phyloP scores from a whole-genome alignment of 2,888 invertebrate genomes.

The Dorcus parallelipipedus region DNA sequence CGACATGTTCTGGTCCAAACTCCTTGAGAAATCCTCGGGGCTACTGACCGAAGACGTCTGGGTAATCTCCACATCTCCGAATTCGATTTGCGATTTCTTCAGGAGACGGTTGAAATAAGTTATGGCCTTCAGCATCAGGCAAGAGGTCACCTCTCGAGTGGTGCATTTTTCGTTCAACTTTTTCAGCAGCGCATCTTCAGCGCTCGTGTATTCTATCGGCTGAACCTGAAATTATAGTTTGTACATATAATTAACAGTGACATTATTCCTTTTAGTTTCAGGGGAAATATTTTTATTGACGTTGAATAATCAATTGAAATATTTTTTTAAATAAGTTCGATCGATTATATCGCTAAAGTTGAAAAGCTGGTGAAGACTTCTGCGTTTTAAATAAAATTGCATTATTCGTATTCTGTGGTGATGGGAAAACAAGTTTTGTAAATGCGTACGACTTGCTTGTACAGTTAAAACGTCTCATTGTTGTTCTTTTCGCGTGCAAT shows the following conservation, averaged over 20 bases:
- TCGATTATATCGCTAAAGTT: too few relatives aligned
- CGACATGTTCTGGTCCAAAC: slow-evolving; percentile 46
- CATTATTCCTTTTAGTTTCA: neutral
- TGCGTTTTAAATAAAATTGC: too few relatives aligned
- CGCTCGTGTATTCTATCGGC: slow-evolving; percentile 40
- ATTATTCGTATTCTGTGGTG: too few relatives aligned
- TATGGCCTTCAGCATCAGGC: slow-evolving; percentile 78
- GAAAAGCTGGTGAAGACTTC: too few relatives aligned
- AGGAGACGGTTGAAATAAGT: slow-evolving; percentile 77
- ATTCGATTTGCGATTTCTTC: slow-evolving; percentile 74
- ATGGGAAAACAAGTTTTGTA: too few relatives aligned
- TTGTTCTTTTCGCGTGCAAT: too few relatives aligned
- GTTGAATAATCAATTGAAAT: too few relatives aligned
- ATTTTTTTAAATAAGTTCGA: too few relatives aligned
- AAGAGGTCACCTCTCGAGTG: slow-evolving; percentile 74
- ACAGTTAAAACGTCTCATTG: too few relatives aligned
- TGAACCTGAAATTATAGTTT: slow-evolving; percentile 44
- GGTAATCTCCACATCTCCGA: slow-evolving; percentile 73
- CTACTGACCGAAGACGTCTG: slow-evolving; percentile 55
- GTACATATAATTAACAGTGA: neutral
- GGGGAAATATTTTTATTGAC: neutral
- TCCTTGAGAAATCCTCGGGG: slow-evolving; percentile 47
- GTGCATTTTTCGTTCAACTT: slow-evolving; percentile 76
- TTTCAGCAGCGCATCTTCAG: slow-evolving; percentile 70
- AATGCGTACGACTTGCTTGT: too few relatives aligned